Conservation (phyloP, 2,888 invertebrate species). For the Pseudococcus jackbeardsleyi region DNA sequence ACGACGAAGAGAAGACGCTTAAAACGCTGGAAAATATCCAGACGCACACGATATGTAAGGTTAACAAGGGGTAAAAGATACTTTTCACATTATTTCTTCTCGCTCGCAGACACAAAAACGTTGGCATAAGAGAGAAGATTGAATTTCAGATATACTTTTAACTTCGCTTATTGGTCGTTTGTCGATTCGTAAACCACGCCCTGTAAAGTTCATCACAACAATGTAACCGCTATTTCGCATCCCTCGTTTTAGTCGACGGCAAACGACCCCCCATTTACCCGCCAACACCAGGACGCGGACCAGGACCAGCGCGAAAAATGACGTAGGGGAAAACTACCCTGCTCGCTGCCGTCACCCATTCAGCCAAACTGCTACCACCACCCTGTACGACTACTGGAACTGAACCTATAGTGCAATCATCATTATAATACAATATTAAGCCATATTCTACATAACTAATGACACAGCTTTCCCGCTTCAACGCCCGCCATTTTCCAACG, state of each 20-base stretch:
- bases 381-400: slow-evolving; percentile 55
- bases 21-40: slow-evolving; percentile 39
- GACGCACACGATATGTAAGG: slow-evolving; percentile 45
- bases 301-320: slow-evolving; percentile 45
- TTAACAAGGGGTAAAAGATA: slow-evolving; percentile 62
- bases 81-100: slow-evolving; percentile 62
- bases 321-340: slow-evolving; percentile 51
- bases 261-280: neutral
- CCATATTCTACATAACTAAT: slow-evolving; percentile 63
- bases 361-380: neutral
- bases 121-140: slow-evolving; percentile 62
- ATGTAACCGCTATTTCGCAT: slow-evolving; percentile 62
- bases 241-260: slow-evolving; percentile 30
- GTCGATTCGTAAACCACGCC: slow-evolving; percentile 47
- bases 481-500: slow-evolving; percentile 64
- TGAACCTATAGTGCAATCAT: slow-evolving; percentile 63
- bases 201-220: slow-evolving; percentile 62
- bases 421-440: slow-evolving; percentile 64
- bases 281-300: neutral
- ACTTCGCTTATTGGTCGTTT: slow-evolving; percentile 60
- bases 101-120: slow-evolving; percentile 55
- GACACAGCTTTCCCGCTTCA: slow-evolving; percentile 62
- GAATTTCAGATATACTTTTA: slow-evolving; percentile 62
- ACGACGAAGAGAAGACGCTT: neutral
- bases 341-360: neutral